Conservation (phyloP, 35 echinoderm and acorn worm genomes). For the Lytechinus pictus region DNA sequence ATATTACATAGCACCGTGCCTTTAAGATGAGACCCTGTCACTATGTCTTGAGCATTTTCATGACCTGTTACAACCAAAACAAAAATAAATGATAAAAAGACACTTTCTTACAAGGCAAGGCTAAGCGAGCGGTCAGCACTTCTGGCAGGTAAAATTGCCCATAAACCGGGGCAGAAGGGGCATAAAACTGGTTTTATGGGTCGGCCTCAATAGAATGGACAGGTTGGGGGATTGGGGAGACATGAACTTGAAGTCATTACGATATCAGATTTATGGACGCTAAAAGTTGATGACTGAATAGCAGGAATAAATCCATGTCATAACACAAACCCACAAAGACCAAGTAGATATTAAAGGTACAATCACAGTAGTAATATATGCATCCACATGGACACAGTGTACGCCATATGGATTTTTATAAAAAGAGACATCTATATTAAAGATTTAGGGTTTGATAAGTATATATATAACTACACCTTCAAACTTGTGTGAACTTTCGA, state of each 20-base stretch:
- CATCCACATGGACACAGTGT: background rate
- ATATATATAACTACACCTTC: too few species aligned
- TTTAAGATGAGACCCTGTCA: background rate
- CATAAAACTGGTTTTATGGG: constrained; percentile 9
- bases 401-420: too few species aligned
- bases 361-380: too few species aligned
- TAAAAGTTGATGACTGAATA: background rate
- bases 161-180: background rate
- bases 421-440: too few species aligned
- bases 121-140: background rate
- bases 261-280: constrained; percentile 11
- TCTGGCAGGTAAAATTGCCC: background rate
- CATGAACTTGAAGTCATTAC: constrained; percentile 1
- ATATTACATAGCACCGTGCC: background rate
- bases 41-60: background rate
- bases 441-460: too few species aligned
- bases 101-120: background rate
- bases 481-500: too few species aligned
- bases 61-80: constrained; percentile 10
- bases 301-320: background rate
- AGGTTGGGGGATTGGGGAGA: background rate
- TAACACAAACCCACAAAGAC: background rate
- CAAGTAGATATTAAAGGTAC: background rate
- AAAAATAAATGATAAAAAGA: background rate
- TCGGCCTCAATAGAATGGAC: background rate